These are phyloP conservation scores for Brassicogethes aeneus DNA, from an alignment of 2,888 invertebrate genomes.

Conservation along the genomic window DNA sequence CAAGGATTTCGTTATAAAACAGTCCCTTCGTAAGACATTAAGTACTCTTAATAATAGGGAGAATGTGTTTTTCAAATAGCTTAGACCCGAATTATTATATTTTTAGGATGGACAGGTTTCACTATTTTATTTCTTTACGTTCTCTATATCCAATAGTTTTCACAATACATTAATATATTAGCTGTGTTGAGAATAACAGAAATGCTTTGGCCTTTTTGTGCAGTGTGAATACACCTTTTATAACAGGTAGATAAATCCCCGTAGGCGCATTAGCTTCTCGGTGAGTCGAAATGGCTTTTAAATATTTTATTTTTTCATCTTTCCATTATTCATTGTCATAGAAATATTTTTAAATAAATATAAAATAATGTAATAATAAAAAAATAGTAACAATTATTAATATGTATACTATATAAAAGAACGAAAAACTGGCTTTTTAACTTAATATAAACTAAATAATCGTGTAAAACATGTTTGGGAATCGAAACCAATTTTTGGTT, in stretches of 20 bases:
- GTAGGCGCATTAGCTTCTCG: conserved; percentile 10
- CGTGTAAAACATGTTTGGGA: too few relatives aligned
- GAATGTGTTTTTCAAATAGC: background rate
- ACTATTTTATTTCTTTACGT: conserved; percentile 10
- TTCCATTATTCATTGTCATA: conserved; percentile 8
- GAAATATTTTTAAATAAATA: too few relatives aligned
- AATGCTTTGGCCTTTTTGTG: conserved; percentile 4
- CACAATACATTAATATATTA: background rate
- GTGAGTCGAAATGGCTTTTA: conserved; percentile 1
- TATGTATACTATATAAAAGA: too few relatives aligned
- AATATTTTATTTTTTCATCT: conserved; percentile 4
- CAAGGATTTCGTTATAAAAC: conserved; percentile 7
- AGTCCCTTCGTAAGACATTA: conserved; percentile 9
- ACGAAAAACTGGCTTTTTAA: too few relatives aligned
- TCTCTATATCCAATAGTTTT: background rate
- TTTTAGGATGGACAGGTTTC: conserved; percentile 8
- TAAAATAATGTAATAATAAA: too few relatives aligned
- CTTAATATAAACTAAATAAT: too few relatives aligned
- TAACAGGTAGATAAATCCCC: conserved; percentile 17
- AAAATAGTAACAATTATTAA: too few relatives aligned
- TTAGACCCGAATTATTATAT: conserved; percentile 6
- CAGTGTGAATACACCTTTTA: conserved; percentile 9
- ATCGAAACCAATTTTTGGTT: too few relatives aligned
- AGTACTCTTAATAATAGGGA: conserved; percentile 13
- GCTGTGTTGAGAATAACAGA: background rate